phyloP scores from a whole-genome alignment of 2,888 invertebrate species.

The Machimus atricapillus region DNA sequence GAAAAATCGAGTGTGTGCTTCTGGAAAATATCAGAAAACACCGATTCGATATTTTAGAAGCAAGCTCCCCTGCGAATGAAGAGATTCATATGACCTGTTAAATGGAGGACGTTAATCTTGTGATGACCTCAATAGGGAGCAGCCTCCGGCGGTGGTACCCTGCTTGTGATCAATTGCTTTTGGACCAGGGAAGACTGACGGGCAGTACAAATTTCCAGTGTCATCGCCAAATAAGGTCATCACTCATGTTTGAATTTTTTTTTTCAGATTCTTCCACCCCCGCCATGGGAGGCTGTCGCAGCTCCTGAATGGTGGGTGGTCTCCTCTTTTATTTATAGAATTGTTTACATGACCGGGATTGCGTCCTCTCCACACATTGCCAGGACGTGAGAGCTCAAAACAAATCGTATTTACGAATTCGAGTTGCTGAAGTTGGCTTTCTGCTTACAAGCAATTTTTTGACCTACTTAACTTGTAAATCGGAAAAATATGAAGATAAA shows the following conservation, averaged over 20 bases:
- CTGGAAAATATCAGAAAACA: not conserved
- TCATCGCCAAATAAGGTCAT: conserved; percentile 15
- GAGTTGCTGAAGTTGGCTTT: not conserved
- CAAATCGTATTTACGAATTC: not conserved
- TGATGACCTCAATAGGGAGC: not conserved
- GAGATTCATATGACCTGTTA: not conserved
- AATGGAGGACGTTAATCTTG: not conserved
- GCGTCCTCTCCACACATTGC: not conserved
- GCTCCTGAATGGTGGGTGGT: not conserved
- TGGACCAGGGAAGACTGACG: not conserved
- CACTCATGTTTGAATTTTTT: not conserved
- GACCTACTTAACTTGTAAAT: not conserved
- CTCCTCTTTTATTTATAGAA: not conserved
- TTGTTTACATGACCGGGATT: conserved; percentile 7
- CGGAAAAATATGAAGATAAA: not conserved
- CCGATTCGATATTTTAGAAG: not conserved
- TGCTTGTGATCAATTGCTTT: not conserved
- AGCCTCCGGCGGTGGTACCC: not conserved
- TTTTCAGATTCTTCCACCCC: not conserved
- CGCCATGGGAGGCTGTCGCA: not conserved
- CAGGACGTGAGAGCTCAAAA: not conserved
- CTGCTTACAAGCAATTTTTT: not conserved
- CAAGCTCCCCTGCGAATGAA: not conserved
- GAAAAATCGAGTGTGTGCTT: not conserved
- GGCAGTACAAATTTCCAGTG: conserved; percentile 2